These are phyloP conservation scores for Pristionchus fissidentatus DNA, from an alignment of 2,888 invertebrate genomes.

Conservation along the genomic window DNA sequence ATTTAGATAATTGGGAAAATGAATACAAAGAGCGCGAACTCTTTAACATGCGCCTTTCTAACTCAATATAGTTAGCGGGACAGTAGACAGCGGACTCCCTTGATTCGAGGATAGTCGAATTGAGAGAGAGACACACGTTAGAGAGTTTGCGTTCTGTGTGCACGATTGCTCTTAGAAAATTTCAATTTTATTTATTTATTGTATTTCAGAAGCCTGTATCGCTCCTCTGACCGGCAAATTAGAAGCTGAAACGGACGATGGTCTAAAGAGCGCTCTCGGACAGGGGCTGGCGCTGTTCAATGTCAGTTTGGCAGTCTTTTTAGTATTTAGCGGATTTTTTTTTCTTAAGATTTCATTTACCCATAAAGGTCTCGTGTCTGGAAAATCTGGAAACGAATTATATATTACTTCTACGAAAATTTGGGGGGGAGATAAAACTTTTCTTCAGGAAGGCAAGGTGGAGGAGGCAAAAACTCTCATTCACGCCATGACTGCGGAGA, in stretches of 20 bases:
- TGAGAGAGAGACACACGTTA: too few relatives aligned
- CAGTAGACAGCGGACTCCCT: too few relatives aligned
- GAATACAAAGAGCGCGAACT: too few relatives aligned
- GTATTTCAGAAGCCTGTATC: neutral
- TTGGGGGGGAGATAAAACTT: neutral
- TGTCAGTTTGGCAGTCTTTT: too few relatives aligned
- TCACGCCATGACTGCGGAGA: neutral
- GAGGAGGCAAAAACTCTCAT: neutral
- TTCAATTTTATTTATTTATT: neutral
- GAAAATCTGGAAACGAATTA: neutral
- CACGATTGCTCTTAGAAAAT: too few relatives aligned
- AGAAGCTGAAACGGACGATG: neutral
- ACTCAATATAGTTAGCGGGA: too few relatives aligned
- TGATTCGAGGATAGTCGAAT: too few relatives aligned
- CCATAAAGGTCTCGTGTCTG: neutral
- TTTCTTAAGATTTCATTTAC: too few relatives aligned
- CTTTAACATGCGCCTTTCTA: too few relatives aligned
- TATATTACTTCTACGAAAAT: neutral
- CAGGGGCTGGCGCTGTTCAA: neutral
- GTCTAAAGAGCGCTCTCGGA: neutral
- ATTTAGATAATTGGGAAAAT: too few relatives aligned
- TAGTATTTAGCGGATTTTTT: too few relatives aligned
- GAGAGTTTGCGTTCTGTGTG: too few relatives aligned
- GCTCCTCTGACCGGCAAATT: neutral
- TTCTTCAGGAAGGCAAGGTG: neutral